These are phyloP conservation scores for Sorex maritimensis DNA, from an alignment of 2,797 vertebrate species.

Conservation along the genomic window DNA sequence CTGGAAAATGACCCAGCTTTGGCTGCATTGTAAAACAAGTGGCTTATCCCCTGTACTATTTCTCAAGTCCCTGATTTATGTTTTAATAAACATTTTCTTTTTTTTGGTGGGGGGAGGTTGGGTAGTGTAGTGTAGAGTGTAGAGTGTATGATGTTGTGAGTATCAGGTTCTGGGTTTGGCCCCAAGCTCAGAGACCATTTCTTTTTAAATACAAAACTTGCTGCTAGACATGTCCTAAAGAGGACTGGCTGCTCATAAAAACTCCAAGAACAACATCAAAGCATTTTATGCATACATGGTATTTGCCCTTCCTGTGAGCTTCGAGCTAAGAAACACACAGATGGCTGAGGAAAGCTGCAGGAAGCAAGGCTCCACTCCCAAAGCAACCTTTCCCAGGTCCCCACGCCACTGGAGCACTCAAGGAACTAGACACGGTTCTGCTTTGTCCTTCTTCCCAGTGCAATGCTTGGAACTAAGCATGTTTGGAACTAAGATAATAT, in stretches of 20 bases:
- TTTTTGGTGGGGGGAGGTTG: neutral
- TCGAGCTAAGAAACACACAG: too few species aligned
- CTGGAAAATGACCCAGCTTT: too few species aligned
- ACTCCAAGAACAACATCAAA: neutral
- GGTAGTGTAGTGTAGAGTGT: neutral
- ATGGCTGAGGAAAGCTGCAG: neutral
- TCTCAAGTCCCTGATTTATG: neutral
- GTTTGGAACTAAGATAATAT: neutral
- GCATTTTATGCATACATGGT: neutral
- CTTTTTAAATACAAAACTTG: too few species aligned
- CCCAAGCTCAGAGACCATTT: too few species aligned
- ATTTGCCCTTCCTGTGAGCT: neutral
- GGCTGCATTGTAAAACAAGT: too few species aligned
- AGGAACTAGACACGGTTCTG: neutral
- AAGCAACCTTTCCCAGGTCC: neutral
- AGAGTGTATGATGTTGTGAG: neutral
- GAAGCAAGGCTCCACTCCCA: accelerated
- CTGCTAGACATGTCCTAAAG: neutral
- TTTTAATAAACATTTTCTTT: constrained; percentile 29
- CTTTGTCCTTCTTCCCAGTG: neutral
- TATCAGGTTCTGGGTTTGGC: too few species aligned
- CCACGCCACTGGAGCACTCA: neutral
- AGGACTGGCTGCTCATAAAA: neutral
- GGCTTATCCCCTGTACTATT: too few species aligned
- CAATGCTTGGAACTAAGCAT: neutral